Conservation (phyloP, 2,888 invertebrate species). For the Metalampra italica region DNA sequence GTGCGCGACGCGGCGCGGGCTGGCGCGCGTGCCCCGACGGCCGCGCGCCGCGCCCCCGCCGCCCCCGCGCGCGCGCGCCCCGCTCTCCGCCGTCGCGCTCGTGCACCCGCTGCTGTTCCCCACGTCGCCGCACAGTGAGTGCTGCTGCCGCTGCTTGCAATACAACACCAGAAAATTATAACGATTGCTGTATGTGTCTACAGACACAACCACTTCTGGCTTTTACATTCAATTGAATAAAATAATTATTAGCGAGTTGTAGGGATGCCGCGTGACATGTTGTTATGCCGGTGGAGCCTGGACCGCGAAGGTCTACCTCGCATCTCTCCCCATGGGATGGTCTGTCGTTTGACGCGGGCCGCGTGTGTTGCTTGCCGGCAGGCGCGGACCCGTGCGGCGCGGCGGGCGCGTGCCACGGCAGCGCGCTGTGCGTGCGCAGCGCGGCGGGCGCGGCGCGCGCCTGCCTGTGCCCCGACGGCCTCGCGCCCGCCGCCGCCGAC, state of each 20-base stretch:
- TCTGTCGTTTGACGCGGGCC: too few relatives aligned
- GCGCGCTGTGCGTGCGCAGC: conserved; percentile 80
- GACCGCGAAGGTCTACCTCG: too few relatives aligned
- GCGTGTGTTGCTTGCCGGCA: conserved; percentile 1
- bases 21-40: conserved; percentile 44
- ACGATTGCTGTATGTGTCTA: too few relatives aligned
- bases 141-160: background rate
- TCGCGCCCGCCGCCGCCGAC: conserved; percentile 31
- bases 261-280: too few relatives aligned
- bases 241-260: too few relatives aligned
- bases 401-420: conserved; percentile 70
- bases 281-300: too few relatives aligned
- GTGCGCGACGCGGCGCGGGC: conserved; percentile 51
- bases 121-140: conserved; percentile 20
- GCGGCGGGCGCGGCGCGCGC: conserved; percentile 47
- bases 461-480: conserved; percentile 79
- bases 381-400: conserved; percentile 78
- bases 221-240: too few relatives aligned
- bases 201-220: too few relatives aligned
- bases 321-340: too few relatives aligned
- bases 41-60: conserved; percentile 15
- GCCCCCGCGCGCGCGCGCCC: conserved; percentile 24
- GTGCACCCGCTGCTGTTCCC: conserved; percentile 34
- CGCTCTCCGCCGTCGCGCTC: conserved; percentile 36
- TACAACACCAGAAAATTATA: too few relatives aligned